phyloP scores from a whole-genome alignment of 2,113 vertebrate genomes.

The Callaeas wilsoni region DNA sequence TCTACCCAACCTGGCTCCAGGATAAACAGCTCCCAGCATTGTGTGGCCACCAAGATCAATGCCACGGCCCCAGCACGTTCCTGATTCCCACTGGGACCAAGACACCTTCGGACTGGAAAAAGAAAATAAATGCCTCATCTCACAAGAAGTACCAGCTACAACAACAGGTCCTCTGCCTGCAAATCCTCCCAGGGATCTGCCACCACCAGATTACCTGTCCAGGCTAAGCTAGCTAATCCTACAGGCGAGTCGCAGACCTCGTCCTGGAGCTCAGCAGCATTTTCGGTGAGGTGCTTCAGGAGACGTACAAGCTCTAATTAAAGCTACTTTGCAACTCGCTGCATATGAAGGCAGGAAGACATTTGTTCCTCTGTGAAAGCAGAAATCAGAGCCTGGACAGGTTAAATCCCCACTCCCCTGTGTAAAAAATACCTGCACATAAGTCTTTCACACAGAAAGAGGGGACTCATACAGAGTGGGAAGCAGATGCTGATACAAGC shows the following conservation, averaged over 20 bases:
- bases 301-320: not conserved
- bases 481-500: not conserved
- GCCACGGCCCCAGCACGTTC: not conserved
- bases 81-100: not conserved
- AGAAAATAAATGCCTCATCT: not conserved
- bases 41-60: fast-evolving
- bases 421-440: not conserved
- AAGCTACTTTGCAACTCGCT: not conserved
- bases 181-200: conserved; percentile 35
- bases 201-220: conserved; percentile 16
- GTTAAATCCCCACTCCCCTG: not conserved
- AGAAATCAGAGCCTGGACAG: not conserved
- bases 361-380: not conserved
- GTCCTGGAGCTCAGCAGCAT: not conserved
- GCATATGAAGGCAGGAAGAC: not conserved
- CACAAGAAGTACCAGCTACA: not conserved
- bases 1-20: not conserved
- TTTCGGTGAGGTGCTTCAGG: not conserved
- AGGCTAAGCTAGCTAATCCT: conserved; percentile 35
- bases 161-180: not conserved
- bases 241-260: not conserved
- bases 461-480: not conserved
- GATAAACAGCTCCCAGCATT: not conserved
- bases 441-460: fast-evolving
- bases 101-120: not conserved